Conservation (phyloP, 1,140 invertebrate genomes). For the Heliothis subflexa region DNA sequence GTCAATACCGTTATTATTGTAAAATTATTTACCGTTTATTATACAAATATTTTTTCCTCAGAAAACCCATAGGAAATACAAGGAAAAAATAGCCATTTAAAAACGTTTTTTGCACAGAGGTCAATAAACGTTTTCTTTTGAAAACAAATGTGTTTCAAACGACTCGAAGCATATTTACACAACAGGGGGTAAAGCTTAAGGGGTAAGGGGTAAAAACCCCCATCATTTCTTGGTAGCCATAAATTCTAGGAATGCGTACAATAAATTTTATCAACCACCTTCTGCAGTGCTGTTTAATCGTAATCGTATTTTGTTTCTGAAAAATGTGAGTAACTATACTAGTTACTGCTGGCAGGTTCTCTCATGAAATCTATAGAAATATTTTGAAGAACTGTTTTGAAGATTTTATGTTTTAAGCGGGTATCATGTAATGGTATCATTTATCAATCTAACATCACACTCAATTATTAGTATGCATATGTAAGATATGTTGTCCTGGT, state of each 20-base stretch:
- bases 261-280: conserved; percentile 75
- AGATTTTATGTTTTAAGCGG: too few species aligned
- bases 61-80: neutral
- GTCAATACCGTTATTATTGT: too few species aligned
- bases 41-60: neutral
- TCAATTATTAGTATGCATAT: too few species aligned
- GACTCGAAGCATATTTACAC: conserved; percentile 47
- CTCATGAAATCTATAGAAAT: too few species aligned
- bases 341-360: neutral
- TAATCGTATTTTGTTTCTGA: conserved; percentile 8
- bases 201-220: conserved; percentile 51
- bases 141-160: conserved; percentile 34
- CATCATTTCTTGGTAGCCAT: conserved; percentile 64
- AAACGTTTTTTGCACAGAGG: neutral
- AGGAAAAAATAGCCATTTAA: neutral
- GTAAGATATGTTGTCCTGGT: too few species aligned
- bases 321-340: neutral
- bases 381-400: too few species aligned
- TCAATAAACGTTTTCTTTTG: conserved; percentile 30
- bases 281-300: conserved; percentile 62
- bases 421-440: too few species aligned
- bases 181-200: conserved; percentile 45
- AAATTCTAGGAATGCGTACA: conserved; percentile 75
- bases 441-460: too few species aligned
- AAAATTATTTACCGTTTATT: too few species aligned